Base-by-base conservation (phyloP, 2,113 vertebrate species). In the Pygoscelis antarcticus region DNA sequence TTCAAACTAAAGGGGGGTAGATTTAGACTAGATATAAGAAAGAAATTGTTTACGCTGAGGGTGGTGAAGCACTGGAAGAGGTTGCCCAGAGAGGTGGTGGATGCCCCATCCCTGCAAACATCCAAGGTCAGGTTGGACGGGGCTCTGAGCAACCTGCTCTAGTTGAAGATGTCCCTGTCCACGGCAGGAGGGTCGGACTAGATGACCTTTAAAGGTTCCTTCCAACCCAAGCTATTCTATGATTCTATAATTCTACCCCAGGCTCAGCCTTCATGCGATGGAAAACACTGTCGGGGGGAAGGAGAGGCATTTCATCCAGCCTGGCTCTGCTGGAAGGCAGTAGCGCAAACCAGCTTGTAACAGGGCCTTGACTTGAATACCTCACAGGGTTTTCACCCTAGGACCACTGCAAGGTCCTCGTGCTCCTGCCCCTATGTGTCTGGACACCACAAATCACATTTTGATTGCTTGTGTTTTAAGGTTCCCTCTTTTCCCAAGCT, bases 391-490 rank as follows among this genome's bases (percentile, higher is more conserved):
- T 83, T 89, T n/a, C 46, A 57, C 14, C 5, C 14, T 40, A 34
- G 14, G 11, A 51, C 9, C 21, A 17, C 36, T 47, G 23, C 13
- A 66, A 71, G 6, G 10, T 66, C 8, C 34, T 70, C 5, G 1
- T 42, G 16, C 34, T 66, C 15, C 15, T 90, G 7, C 3, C 57
- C 3, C 16, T 64, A 6, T 60, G 23, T 4, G 5, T 38, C 34
- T 10, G 1, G 13, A 47, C 21, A 60, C 13, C 13, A 42, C 1
- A 0, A 84, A 71, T 11, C 0, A 1, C 32, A 17, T 66, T 68
- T 71, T 58, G 4, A 4, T 62, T 54, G 47, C 16, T 60, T 69
- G 9, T 34, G 22, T 62, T 84, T 74, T 42, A 46, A 46, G 30
- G 19, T 7, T 82, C 11, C 11, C 6, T 78, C 20, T 85, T 11